Evolutionary conservation across 2,113 vertebrate genomes (phyloP), one percentile per base, ranked within the genome.

Genomic region (mouse (Mus musculus)): DNA sequence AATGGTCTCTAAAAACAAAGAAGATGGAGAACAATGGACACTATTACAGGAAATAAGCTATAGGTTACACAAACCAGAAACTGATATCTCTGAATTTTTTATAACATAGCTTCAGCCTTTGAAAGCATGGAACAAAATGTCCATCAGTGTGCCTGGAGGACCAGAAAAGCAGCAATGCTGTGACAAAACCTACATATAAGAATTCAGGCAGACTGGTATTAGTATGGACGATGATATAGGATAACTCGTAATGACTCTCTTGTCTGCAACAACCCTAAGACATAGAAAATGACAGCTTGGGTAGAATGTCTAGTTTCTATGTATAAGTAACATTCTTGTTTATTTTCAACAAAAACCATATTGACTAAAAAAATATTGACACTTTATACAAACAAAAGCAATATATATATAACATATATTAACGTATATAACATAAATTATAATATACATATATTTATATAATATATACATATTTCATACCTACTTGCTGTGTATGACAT

Each of bases 61-160:
- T 11, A 24, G 19, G 2, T 76, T 69, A 39, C 0, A 0, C 1
- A 56, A 4, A 61, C 20, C 89, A 91, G 84, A 73, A 82, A 4
- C 89, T 93, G 56, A 86, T 20, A 69, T 88, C 6, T n/a, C 54
- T 22, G 16, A 39, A 87, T 94, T 33, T 65, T 8, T n/a, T 65
- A 52, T 26, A 71, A 13, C 52, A 93, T 73, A 93, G 89, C 20
- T 52, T 93, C 82, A 94, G 46, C 67, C 36, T 91, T 54, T 3
- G 69, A 96, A 36, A 54, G n/a, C 17, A 73, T 52, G 56, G 75
- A 94, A 8, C 54, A 76, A 46, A 73, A 2, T 61, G 20, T 72
- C 30, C 39, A 94, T 76, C n/a, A 69, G 59, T 94, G 63, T 93
- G 93, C 89, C 94, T 96, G 88, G 11, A 80, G 78, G 22, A 42